Base-by-base conservation (phyloP, 2,888 invertebrate genomes). In the Chydorus sphaericus region DNA sequence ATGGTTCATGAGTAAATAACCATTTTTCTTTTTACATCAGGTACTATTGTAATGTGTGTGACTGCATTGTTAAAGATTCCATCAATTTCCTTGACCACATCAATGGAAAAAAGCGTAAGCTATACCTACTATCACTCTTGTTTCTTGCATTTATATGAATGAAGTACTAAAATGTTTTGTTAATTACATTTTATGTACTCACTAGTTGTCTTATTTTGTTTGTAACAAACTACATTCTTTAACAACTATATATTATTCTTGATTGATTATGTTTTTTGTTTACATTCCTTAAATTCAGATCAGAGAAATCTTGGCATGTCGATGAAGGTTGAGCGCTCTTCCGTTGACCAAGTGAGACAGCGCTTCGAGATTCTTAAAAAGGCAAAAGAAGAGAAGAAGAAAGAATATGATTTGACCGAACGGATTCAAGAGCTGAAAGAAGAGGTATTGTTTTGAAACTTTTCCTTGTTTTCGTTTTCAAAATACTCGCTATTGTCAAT, bases 41-140 rank as follows among this genome's bases (percentile, higher is more conserved):
- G 51, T 98, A 97, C 69, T 98, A 97, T 68, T 99, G 98, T 74
- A 96, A 99, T 82, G 96, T 97, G 0, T 98, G 98, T 66, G 98
- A 99, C 69, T 99, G 98, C 75, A 93, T 97, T 61, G 96, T 99
- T 28, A 99, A 98, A 72, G 97, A 99, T 73, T 96, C 94, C 0
- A 98, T 99, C 59, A 99, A 99, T 68, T 99, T 97, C 67, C 74
- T 99, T 65, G 98, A 99, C 68, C 98, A 98, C 69, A 97, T 99
- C 66, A 98, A 98, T 82, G 98, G 98, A 62, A 98, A 97, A 66
- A 98, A 97, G 75, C 98, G 81, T 80, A 72, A 75, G 75, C 14
- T 37, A 53, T 23, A 14, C 8, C 16, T 48, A 29, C 50, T n/a
- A 23, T 6, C 14, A 51, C 16, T 33, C 33, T 14, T 14, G 14